Conservation (phyloP, 2,113 vertebrate genomes). For the Malurus melanocephalus region DNA sequence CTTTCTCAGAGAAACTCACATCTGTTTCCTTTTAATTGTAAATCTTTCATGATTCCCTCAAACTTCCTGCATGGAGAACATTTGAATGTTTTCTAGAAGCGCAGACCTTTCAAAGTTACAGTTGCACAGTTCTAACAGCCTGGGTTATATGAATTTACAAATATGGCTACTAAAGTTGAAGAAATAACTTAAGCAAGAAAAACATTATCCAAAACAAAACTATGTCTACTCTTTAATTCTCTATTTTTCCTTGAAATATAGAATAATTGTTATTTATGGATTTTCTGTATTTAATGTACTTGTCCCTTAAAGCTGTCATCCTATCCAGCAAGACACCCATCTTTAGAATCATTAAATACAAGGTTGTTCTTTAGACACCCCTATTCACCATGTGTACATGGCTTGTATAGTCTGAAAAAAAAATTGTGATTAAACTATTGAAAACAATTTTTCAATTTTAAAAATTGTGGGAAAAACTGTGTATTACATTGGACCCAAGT, state of each 20-base stretch:
- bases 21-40: slow-evolving; percentile 37
- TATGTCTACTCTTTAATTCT: not conserved
- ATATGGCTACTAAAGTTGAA: not conserved
- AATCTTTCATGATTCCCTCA: slow-evolving; percentile 25
- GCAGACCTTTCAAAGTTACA: not conserved
- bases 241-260: not conserved
- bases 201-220: not conserved
- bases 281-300: not conserved
- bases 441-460: not conserved
- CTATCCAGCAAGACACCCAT: not conserved
- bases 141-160: not conserved
- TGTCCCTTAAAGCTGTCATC: not conserved
- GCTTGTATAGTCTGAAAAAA: not conserved
- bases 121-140: not conserved
- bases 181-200: not conserved
- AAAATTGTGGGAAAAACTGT: accelerated
- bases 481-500: not conserved
- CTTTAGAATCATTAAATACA: not conserved
- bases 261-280: not conserved
- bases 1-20: slow-evolving; percentile 23
- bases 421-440: not conserved
- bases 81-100: slow-evolving; percentile 16
- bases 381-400: not conserved
- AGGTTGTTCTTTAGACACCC: not conserved
- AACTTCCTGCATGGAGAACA: slow-evolving; percentile 27